Base-by-base conservation (phyloP, 37 sponge, comb jelly and placozoan genomes). In the Hexactinellida sp. region DNA sequence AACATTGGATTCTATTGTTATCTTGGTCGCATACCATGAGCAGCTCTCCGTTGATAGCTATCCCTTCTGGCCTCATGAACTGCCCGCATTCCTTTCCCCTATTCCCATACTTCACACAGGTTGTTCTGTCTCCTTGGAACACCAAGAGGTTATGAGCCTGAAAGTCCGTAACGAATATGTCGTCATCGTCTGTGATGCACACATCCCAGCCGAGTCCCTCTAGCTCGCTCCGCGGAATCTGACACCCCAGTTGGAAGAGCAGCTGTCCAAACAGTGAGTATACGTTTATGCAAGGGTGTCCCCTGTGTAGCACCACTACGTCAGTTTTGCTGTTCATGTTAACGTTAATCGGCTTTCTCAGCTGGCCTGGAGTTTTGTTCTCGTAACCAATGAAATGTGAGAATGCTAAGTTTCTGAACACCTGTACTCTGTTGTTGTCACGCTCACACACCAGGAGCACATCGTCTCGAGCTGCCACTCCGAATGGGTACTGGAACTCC, bases 351-450 rank as follows among this genome's bases (percentile, higher is more conserved):
- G 76, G 76, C 13, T n/a, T 63, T 63, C 76, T 63, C 28, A 63
- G 34, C 30, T 63, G 76, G 13, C 76, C 76, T 63, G 76, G 76
- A 63, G 76, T 63, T 63, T 63, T 63, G 76, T 63, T 63, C 76
- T 63, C 76, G 13, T 63, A 63, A 63, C 76, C 76, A 23, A 63
- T 63, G 34, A 25, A 63, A 63, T 63, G 76, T 3, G 76, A 63
- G 34, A 63, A 63, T 25, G 5, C 30, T 25, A 63, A n/a, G 34
- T 23, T n/a, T 63, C 13, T 63, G 34, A 63, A 63, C 19, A 63
- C 30, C 30, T 63, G 76, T n/a, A 63, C 76, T 10, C 76, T 7
- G 34, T 63, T 63, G 13, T 63, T 63, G 76, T 63, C 76, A 32
- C 76, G 25, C 30, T 63, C 76, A 63, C 76, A 63, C 19, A 63